Base-by-base conservation (phyloP, 2,113 vertebrate genomes). In the Clarias macrocephalus region DNA sequence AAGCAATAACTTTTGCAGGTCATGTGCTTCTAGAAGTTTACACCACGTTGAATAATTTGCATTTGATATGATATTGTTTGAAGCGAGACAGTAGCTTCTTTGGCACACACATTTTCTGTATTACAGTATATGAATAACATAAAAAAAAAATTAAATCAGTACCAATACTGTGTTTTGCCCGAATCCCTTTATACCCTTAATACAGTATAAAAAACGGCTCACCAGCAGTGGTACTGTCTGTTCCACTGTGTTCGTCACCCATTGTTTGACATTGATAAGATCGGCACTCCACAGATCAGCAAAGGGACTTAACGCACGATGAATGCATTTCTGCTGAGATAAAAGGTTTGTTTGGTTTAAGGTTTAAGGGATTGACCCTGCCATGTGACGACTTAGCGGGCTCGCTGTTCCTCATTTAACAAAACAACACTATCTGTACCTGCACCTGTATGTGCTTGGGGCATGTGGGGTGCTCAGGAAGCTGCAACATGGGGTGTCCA, bases 281-380 rank as follows among this genome's bases (percentile, higher is more conserved):
- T 86, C 77, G 72, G 65, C 42, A 54, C 18, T 15, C 21, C 30
- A 25, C 77, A 86, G 63, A 70, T 70, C 63, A 81, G 72, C 30
- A 28, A 65, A 77, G 48, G 37, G 21, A 5, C 30, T 59, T 21
- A 33, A 42, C 12, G n/a, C 62, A 10, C 23, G 9, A 23, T 66
- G 30, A 33, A 33, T 30, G 37, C 54, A 33, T 72, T 84, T 62
- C 25, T 63, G 30, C 68, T 25, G 72, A 85, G 70, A 85, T 75
- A 85, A 85, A 85, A 62, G 30, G 9, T 52, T 57, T 42, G 56
- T 85, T 13, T 75, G 70, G n/a, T 85, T 85, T 75, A 63, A n/a
- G 60, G 57, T 76, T 68, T 68, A 28, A 56, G 52, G 9, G 54
- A 18, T 73, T 75, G 30, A 11, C 83, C 68, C 68, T 42, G 54